Evolutionary conservation across 2,888 invertebrate genomes (phyloP).

Genomic region (Erebia aethiops): DNA sequence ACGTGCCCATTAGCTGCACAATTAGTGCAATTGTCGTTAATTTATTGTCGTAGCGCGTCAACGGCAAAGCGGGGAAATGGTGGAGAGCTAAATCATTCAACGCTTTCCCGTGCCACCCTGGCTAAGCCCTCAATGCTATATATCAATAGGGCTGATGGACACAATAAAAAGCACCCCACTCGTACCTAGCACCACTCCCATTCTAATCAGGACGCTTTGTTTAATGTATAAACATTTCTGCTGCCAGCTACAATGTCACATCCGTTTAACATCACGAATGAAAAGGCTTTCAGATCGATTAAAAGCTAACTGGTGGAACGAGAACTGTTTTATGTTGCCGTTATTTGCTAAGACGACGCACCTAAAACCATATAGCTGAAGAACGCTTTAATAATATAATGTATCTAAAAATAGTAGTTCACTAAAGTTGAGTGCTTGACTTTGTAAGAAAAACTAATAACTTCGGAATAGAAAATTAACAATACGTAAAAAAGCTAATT

Average conservation of each 20-base stretch:
- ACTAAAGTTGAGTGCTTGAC: no score
- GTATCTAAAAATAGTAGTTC: no score
- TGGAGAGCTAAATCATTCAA: slow-evolving; percentile 45
- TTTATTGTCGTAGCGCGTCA: slow-evolving; percentile 68
- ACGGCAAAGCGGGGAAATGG: slow-evolving; percentile 49
- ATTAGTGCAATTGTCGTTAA: slow-evolving; percentile 81
- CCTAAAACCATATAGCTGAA: no score
- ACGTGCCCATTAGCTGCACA: slow-evolving; percentile 74
- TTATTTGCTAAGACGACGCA: no score
- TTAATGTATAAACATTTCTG: slow-evolving; percentile 22
- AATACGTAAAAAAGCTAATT: no score
- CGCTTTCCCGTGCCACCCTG: slow-evolving; percentile 36
- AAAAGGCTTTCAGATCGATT: slow-evolving; percentile 22
- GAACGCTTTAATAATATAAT: no score
- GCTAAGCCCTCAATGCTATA: slow-evolving; percentile 22
- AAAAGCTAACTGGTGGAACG: slow-evolving; percentile 13
- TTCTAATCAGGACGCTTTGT: slow-evolving; percentile 26
- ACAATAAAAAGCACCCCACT: slow-evolving; percentile 19
- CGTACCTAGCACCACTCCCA: slow-evolving; percentile 21
- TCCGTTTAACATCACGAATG: slow-evolving; percentile 19
- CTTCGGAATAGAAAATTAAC: no score
- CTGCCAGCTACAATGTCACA: slow-evolving; percentile 20
- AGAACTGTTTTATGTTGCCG: slow-evolving; percentile 1
- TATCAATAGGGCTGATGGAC: slow-evolving; percentile 21
- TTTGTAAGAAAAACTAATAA: no score